Evolutionary conservation across 2,113 vertebrate species (phyloP).

Genomic region (Azemiops feae): DNA sequence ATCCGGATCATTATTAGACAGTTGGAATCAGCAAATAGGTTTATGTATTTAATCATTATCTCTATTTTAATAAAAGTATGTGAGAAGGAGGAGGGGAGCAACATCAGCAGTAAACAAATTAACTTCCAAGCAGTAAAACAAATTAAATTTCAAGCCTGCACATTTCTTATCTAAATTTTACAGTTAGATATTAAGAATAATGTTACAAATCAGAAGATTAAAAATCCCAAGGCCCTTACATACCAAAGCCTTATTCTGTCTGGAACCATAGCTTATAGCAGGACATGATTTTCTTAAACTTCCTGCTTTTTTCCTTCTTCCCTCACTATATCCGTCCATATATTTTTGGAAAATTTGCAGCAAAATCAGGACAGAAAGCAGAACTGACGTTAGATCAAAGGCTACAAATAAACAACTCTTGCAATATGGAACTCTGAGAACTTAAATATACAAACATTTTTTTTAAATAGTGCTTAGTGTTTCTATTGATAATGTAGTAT

Average conservation of each 20-base stretch:
- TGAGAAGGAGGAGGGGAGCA: not conserved
- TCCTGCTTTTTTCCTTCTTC: not conserved
- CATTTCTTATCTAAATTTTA: not conserved
- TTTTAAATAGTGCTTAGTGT: not conserved
- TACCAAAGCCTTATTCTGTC: no score
- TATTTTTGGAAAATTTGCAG: not conserved
- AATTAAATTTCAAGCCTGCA: not conserved
- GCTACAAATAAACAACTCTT: not conserved
- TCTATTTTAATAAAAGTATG: not conserved
- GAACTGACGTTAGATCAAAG: not conserved
- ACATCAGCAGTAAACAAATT: not conserved
- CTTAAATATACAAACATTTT: no score
- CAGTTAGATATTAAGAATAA: not conserved
- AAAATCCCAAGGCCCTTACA: not conserved
- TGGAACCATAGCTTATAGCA: not conserved
- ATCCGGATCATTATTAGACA: not conserved
- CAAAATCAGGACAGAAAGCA: no score
- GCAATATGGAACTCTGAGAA: not conserved
- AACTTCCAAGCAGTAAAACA: not conserved
- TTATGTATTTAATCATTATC: conserved; percentile 3
- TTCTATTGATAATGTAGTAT: not conserved
- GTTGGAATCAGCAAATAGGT: not conserved
- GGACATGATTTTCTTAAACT: not conserved
- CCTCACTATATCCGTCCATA: not conserved
- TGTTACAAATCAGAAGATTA: not conserved